Evolutionary conservation across 2,888 invertebrate genomes (phyloP).

Genomic region (Acronicta aceris): DNA sequence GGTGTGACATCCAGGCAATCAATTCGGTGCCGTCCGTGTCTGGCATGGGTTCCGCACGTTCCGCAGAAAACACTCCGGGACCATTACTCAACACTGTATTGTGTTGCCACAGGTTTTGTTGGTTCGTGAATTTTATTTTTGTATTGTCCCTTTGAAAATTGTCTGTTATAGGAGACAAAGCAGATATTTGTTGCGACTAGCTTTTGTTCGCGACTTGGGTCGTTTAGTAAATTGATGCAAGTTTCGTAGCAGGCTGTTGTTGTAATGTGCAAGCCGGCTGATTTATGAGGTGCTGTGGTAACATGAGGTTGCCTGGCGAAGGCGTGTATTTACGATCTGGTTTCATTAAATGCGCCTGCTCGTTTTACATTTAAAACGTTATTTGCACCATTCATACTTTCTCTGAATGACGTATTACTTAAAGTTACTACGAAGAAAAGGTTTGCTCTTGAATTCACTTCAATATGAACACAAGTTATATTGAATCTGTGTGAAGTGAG

Average conservation of each 20-base stretch:
- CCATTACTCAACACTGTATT: slow-evolving; percentile 62
- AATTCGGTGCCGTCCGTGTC: slow-evolving; percentile 47
- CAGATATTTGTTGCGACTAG: slow-evolving; percentile 56
- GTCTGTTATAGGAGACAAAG: slow-evolving; percentile 50
- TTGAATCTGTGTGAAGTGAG: slow-evolving; percentile 23
- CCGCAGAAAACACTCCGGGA: slow-evolving; percentile 52
- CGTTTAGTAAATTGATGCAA: slow-evolving; percentile 55
- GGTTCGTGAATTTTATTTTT: slow-evolving; percentile 54
- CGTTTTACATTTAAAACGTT: not conserved
- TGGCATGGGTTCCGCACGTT: slow-evolving; percentile 36
- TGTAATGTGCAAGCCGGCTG: slow-evolving; percentile 38
- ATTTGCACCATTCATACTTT: not conserved
- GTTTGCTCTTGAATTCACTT: slow-evolving; percentile 8
- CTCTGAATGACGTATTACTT: not conserved
- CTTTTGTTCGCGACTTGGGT: slow-evolving; percentile 49
- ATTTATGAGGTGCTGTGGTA: slow-evolving; percentile 43
- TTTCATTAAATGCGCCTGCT: slow-evolving; percentile 34
- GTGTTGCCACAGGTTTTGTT: slow-evolving; percentile 54
- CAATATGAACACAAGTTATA: slow-evolving; percentile 19
- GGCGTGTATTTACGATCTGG: slow-evolving; percentile 36
- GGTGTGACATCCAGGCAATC: slow-evolving; percentile 55
- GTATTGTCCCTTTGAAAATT: slow-evolving; percentile 57
- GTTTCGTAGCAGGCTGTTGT: slow-evolving; percentile 42
- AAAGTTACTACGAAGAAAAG: slow-evolving; percentile 2
- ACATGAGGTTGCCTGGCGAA: slow-evolving; percentile 23